Evolutionary conservation across 2,888 invertebrate species (phyloP).

Genomic region (Papilio protenor): DNA sequence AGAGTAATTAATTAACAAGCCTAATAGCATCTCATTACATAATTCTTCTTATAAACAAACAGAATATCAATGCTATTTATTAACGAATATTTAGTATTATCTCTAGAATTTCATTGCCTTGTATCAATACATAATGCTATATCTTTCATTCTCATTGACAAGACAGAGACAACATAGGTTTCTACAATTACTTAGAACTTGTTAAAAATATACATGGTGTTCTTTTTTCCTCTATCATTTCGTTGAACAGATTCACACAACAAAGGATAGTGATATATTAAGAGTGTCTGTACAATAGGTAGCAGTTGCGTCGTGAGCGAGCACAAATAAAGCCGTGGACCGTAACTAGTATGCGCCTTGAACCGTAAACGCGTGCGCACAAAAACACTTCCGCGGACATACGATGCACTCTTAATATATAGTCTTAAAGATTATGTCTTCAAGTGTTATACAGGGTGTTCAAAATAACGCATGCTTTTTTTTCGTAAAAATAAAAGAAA

Average conservation of each 20-base stretch:
- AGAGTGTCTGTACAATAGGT: conserved; percentile 23
- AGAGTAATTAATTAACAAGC: too few species aligned
- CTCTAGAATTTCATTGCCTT: too few species aligned
- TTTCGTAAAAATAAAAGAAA: too few species aligned
- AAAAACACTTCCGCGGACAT: conserved; percentile 46
- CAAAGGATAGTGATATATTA: conserved; percentile 18
- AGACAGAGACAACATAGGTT: too few species aligned
- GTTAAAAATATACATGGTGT: not conserved
- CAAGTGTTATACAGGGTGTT: conserved; percentile 38
- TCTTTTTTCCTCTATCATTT: not conserved
- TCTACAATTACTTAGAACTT: too few species aligned
- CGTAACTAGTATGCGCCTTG: conserved; percentile 46
- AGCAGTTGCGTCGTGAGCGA: conserved; percentile 35
- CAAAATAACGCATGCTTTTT: not conserved
- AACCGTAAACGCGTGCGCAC: conserved; percentile 46
- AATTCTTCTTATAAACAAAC: too few species aligned
- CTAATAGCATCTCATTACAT: too few species aligned
- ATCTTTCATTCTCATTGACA: too few species aligned
- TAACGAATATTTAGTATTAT: too few species aligned
- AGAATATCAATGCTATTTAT: too few species aligned
- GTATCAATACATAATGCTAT: too few species aligned
- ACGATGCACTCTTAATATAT: conserved; percentile 43
- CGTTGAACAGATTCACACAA: not conserved
- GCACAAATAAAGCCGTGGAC: conserved; percentile 42
- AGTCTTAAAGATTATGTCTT: conserved; percentile 20